phyloP scores from a whole-genome alignment of 1,140 invertebrate genomes.

The Formica selysi region DNA sequence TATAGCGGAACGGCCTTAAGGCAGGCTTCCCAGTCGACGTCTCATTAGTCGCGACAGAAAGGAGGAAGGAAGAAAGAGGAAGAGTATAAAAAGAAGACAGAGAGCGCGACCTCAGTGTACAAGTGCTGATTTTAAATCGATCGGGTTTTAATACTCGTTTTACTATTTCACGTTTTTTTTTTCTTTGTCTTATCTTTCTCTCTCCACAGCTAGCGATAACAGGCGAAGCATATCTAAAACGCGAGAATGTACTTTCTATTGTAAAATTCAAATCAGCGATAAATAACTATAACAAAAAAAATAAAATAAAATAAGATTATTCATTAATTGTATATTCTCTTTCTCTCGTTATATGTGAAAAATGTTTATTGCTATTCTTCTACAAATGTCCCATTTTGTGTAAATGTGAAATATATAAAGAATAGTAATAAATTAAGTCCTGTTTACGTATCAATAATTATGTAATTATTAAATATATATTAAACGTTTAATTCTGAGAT shows the following conservation, averaged over 20 bases:
- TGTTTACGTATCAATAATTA: slow-evolving; percentile 6
- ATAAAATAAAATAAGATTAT: slow-evolving; percentile 1
- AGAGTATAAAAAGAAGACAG: slow-evolving; percentile 40
- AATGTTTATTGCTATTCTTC: not conserved
- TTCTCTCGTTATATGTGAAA: not conserved
- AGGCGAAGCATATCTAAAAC: slow-evolving; percentile 18
- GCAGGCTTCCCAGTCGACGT: slow-evolving; percentile 44
- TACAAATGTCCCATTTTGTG: not conserved
- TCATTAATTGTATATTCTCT: not conserved
- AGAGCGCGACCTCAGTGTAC: slow-evolving; percentile 3
- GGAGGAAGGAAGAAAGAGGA: slow-evolving; percentile 53
- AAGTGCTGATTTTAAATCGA: slow-evolving; percentile 60
- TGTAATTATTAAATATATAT: not conserved
- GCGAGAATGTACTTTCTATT: not conserved
- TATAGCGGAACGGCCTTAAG: slow-evolving; percentile 13
- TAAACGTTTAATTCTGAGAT: not conserved
- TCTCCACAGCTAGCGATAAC: not conserved
- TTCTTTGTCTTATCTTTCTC: slow-evolving; percentile 31
- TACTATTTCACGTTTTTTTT: slow-evolving; percentile 26
- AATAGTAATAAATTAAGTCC: not conserved
- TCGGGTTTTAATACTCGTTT: slow-evolving; percentile 44
- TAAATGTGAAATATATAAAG: not conserved
- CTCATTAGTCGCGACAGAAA: slow-evolving; percentile 24
- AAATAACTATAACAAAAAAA: not conserved
- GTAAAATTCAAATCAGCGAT: slow-evolving; percentile 11